Conservation (phyloP, 2,113 vertebrate genomes). For the Hiodon alosoides region DNA sequence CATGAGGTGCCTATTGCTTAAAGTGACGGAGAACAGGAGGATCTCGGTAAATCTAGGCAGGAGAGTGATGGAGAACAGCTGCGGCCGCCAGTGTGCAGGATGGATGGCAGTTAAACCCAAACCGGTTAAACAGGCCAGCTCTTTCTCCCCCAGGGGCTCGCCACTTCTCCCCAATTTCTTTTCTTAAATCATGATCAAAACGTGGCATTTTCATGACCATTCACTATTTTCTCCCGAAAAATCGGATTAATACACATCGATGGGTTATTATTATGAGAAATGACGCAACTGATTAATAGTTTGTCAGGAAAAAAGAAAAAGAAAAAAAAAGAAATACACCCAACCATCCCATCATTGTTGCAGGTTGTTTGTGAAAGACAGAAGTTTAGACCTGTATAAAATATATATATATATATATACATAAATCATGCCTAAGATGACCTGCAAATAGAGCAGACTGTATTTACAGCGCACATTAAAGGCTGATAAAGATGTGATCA, state of each 20-base stretch:
- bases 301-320: neutral
- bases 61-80: conserved; percentile 30
- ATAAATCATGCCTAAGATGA: conserved; percentile 3
- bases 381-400: no score
- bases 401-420: neutral
- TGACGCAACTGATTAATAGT: neutral
- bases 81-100: conserved; percentile 38
- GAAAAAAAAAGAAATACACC: neutral
- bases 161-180: conserved; percentile 27
- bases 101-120: conserved; percentile 36
- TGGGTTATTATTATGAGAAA: no score
- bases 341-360: no score
- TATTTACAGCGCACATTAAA: conserved; percentile 42
- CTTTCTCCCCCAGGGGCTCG: conserved; percentile 31
- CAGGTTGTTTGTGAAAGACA: no score
- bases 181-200: conserved; percentile 28
- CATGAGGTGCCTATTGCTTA: conserved; percentile 90
- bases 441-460: conserved; percentile 21
- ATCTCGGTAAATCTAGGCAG: conserved; percentile 42
- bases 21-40: conserved; percentile 76
- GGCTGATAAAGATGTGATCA: conserved; percentile 39
- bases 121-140: conserved; percentile 37
- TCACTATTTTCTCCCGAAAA: no score
- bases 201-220: neutral
- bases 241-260: no score